phyloP scores from a whole-genome alignment of 2,888 invertebrate genomes.

The Odiellus spinosus region DNA sequence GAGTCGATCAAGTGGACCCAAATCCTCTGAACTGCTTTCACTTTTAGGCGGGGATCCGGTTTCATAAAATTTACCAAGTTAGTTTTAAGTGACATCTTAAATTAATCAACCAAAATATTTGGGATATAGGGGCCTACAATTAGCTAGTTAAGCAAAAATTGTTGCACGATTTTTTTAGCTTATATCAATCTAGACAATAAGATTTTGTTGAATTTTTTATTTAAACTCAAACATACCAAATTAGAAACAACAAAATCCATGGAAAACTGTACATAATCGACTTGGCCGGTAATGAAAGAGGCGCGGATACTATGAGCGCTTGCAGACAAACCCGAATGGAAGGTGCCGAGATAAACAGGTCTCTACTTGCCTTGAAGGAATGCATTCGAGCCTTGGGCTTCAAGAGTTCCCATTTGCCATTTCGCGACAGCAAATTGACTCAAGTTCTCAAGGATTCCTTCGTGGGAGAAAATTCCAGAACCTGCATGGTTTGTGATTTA shows the following conservation, averaged over 20 bases:
- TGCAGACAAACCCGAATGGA: conserved; percentile 80
- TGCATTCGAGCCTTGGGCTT: conserved; percentile 89
- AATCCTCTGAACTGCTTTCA: too few relatives aligned
- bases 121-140: too few relatives aligned
- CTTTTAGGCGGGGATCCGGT: too few relatives aligned
- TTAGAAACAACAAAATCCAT: conserved; percentile 47
- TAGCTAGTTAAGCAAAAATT: too few relatives aligned
- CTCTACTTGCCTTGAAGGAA: conserved; percentile 86
- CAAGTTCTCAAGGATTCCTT: conserved; percentile 91
- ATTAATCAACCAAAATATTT: too few relatives aligned
- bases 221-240: too few relatives aligned
- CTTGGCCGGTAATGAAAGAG: conserved; percentile 90
- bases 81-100: too few relatives aligned
- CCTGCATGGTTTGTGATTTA: conserved; percentile 69
- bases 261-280: conserved; percentile 99
- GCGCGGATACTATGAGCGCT: conserved; percentile 91
- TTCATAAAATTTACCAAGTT: too few relatives aligned
- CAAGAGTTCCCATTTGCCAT: conserved; percentile 89
- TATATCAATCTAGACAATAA: too few relatives aligned
- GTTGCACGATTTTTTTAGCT: too few relatives aligned
- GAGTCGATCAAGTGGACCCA: too few relatives aligned
- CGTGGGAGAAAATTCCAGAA: conserved; percentile 90
- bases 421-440: conserved; percentile 90
- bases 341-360: conserved; percentile 91
- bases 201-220: too few relatives aligned